Evolutionary conservation across 1,140 invertebrate genomes (phyloP), one percentile per base, ranked within the genome.

Genomic region (Cepaea nemoralis): DNA sequence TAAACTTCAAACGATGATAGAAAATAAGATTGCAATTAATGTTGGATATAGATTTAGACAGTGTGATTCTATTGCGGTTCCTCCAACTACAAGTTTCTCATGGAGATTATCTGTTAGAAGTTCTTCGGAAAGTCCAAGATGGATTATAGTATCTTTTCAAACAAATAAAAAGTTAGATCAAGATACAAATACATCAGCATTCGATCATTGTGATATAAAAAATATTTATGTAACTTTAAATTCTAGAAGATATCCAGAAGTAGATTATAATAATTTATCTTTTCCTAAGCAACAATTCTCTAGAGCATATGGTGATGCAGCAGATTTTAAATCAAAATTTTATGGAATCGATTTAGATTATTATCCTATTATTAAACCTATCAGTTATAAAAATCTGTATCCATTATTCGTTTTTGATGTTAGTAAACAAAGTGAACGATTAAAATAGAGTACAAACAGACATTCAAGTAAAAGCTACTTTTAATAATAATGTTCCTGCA

Each of bases 231-330:
- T 31, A 31, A 63, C 59, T 31, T 63, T 63, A 63, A 63, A 63
- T 63, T 63, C 59, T 63, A 63, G 59, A 63, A 63, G 59, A 63
- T 63, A 63, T 31, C 59, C 59, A 6, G 59, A 31, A 63, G n/a
- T 22, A 6, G 59, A 63, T 63, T 63, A 63, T 63, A 63, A n/a
- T n/a, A n/a, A 63, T 22, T 63, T 63, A 63, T 14, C 8, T 31
- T 63, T 63, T 63, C 1, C 59, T 14, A 63, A 63, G 27, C 16
- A 31, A 31, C 59, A 31, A 27, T 63, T 31, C 33, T 22, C n/a
- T 63, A 27, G 33, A 55, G 79, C 6, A 6, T 63, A 31, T 63
- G 59, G n/a, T 31, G 59, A 63, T 31, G 59, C 59, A 6, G 27
- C 59, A 31, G 37, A 24, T 35, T 27, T 50, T 27, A 5, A 81